Percentiles rank a stretch among this genome's conserved stretches.
phyloP scores from a whole-genome alignment of 1,140 invertebrate species.

The Drosophila serrata region DNA sequence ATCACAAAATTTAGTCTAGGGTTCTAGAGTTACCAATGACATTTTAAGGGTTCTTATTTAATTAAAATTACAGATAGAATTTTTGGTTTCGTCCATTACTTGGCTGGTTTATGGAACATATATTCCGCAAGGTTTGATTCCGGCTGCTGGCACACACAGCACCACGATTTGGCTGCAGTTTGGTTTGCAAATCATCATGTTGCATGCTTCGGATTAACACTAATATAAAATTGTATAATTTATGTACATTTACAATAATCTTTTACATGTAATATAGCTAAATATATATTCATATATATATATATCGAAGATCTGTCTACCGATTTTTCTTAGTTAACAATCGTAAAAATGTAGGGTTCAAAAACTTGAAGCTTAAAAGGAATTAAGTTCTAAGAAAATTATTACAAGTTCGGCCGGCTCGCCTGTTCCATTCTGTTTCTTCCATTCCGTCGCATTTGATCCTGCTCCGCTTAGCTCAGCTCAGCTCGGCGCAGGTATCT shows the following conservation, averaged over 20 bases:
- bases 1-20: conserved; percentile 14
- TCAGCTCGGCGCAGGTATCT: conserved; percentile 40
- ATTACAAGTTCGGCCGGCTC: conserved; percentile 69
- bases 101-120: conserved; percentile 30
- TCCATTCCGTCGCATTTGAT: background rate
- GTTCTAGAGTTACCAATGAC: conserved; percentile 18
- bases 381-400: conserved; percentile 71
- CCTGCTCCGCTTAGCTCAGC: conserved; percentile 39
- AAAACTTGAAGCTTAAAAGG: conserved; percentile 73
- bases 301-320: conserved; percentile 61
- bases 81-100: conserved; percentile 48
- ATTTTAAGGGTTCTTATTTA: conserved; percentile 19
- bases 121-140: conserved; percentile 33
- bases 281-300: conserved; percentile 42
- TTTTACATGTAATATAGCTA: conserved; percentile 58
- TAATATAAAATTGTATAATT: conserved; percentile 78
- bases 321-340: conserved; percentile 74
- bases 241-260: conserved; percentile 72
- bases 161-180: conserved; percentile 43
- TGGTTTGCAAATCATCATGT: conserved; percentile 42
- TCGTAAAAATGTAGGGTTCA: conserved; percentile 71
- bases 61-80: conserved; percentile 30
- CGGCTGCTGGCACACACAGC: conserved; percentile 45
- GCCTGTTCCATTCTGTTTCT: background rate
- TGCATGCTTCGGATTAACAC: conserved; percentile 59